Evolutionary conservation across 1,140 invertebrate genomes (phyloP).

Genomic region (Panulirus ornatus): DNA sequence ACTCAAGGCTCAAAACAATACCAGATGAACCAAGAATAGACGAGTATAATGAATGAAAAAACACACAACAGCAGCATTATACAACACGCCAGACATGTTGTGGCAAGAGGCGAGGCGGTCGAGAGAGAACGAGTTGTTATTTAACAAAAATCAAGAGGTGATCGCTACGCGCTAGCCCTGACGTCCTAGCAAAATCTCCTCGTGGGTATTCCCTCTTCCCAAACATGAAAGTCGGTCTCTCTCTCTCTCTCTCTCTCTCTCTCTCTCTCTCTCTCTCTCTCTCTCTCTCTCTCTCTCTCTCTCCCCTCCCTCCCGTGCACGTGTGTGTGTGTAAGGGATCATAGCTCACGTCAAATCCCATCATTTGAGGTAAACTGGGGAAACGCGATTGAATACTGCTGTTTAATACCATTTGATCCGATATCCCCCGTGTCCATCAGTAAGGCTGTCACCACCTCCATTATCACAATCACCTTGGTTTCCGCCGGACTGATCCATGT

Average conservation of each 20-base stretch:
- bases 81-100: too few relatives aligned
- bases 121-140: too few relatives aligned
- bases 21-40: too few relatives aligned
- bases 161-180: too few relatives aligned
- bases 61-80: too few relatives aligned
- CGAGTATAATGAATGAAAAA: too few relatives aligned
- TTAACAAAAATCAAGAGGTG: too few relatives aligned
- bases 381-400: conserved; percentile 50
- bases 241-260: background rate
- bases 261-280: background rate
- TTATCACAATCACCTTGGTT: conserved; percentile 42
- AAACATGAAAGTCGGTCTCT: background rate
- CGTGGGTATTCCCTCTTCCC: background rate
- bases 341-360: conserved; percentile 40
- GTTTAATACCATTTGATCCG: conserved; percentile 35
- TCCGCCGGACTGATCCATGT: conserved; percentile 8
- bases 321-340: background rate
- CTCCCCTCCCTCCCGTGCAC: background rate
- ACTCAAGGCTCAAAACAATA: too few relatives aligned
- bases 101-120: too few relatives aligned
- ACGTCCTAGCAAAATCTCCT: background rate
- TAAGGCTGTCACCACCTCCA: conserved; percentile 42
- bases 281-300: background rate
- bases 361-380: conserved; percentile 27
- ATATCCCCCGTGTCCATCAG: conserved; percentile 38